phyloP scores from a whole-genome alignment of 2,113 vertebrate species.

The Trichechus manatus region DNA sequence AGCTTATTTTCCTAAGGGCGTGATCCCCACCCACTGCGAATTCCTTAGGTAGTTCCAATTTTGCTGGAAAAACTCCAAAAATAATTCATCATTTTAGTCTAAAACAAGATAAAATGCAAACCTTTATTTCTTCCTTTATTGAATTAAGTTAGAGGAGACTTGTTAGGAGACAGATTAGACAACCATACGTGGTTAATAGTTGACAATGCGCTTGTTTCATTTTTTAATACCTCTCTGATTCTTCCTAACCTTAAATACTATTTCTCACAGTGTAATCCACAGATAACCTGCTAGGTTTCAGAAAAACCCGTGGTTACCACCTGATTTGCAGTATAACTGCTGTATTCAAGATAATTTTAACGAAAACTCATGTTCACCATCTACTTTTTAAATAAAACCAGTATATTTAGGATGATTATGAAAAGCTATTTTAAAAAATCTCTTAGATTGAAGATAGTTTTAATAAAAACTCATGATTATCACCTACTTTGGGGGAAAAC shows the following conservation, averaged over 20 bases:
- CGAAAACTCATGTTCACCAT: conserved; percentile 13
- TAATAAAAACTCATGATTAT: not conserved
- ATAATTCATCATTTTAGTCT: conserved; percentile 35
- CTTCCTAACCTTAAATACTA: not conserved
- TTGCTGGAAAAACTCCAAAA: conserved; percentile 26
- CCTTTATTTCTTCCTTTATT: not conserved
- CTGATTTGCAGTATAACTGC: not conserved
- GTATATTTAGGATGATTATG: not conserved
- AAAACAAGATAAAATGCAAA: not conserved
- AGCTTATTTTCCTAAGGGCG: not conserved
- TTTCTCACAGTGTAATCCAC: not conserved
- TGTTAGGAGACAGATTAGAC: not conserved
- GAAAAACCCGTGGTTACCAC: not conserved
- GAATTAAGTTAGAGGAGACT: not conserved
- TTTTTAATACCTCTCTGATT: not conserved
- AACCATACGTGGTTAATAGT: not conserved
- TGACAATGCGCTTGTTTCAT: not conserved
- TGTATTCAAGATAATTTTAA: not conserved
- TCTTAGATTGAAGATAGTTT: not conserved
- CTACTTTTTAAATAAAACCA: not conserved
- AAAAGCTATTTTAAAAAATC: not conserved
- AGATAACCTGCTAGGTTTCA: not conserved
- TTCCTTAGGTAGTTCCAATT: conserved; percentile 15
- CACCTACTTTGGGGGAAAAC: not conserved
- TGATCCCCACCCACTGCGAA: not conserved